Conservation (phyloP, 2,888 invertebrate genomes). For the Tetragnatha montana region DNA sequence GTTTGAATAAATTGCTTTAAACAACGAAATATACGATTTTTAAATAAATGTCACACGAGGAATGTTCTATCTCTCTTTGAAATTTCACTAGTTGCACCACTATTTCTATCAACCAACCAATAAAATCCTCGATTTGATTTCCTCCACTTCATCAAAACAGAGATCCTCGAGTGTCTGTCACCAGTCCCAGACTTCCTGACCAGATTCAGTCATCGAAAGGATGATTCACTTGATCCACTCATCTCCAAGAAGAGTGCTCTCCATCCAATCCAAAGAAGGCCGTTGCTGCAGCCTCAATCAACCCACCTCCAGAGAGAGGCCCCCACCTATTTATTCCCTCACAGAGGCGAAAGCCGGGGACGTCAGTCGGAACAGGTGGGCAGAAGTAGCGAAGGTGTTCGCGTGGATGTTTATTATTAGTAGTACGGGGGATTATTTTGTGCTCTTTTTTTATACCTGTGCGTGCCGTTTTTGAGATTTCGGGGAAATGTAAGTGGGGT, state of each 20-base stretch:
- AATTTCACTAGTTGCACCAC: too few relatives aligned
- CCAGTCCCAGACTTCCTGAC: too few relatives aligned
- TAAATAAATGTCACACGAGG: too few relatives aligned
- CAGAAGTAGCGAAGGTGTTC: slow-evolving; percentile 43
- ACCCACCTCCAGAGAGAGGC: slow-evolving; percentile 12
- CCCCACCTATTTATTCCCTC: slow-evolving; percentile 30
- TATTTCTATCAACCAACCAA: too few relatives aligned
- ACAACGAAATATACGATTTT: too few relatives aligned
- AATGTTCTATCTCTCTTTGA: too few relatives aligned
- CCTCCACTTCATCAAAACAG: too few relatives aligned
- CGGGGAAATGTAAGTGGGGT: slow-evolving; percentile 15
- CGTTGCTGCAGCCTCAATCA: neutral
- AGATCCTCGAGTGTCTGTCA: too few relatives aligned
- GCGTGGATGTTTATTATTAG: slow-evolving; percentile 71
- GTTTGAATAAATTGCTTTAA: too few relatives aligned
- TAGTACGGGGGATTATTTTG: slow-evolving; percentile 54
- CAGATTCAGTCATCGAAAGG: too few relatives aligned
- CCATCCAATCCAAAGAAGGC: slow-evolving; percentile 39
- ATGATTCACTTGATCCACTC: neutral
- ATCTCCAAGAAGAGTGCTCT: slow-evolving; percentile 14
- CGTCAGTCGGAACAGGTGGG: slow-evolving; percentile 63
- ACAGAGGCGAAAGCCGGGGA: slow-evolving; percentile 58
- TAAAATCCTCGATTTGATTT: too few relatives aligned
- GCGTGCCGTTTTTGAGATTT: slow-evolving; percentile 6
- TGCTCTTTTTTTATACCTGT: neutral